A percentile compares a stretch with the other conserved stretches of the same genome.
These are phyloP conservation scores for Mimas tiliae DNA, from an alignment of 2,888 invertebrate species.

Conservation along the genomic window DNA sequence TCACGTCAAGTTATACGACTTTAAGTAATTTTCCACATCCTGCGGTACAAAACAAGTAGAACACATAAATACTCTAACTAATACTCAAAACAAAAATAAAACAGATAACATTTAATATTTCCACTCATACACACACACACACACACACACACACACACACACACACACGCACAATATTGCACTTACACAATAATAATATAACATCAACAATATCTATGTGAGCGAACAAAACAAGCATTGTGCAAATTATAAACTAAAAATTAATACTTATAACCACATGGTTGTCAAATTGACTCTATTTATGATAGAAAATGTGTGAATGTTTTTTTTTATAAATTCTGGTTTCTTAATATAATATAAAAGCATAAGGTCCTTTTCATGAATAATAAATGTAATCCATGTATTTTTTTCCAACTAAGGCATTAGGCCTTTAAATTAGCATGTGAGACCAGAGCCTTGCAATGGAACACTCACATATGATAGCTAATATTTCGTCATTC, in stretches of 20 bases:
- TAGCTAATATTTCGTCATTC: too few species aligned
- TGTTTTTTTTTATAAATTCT: too few species aligned
- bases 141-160: constrained; percentile 6
- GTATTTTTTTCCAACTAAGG: too few species aligned
- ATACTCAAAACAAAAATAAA: constrained; percentile 10
- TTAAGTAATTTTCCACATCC: constrained; percentile 1
- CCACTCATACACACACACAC: background rate
- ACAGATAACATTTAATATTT: background rate
- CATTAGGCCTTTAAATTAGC: too few species aligned
- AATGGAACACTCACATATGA: too few species aligned
- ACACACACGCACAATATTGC: constrained; percentile 19
- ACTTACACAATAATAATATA: constrained; percentile 19
- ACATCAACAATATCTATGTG: constrained; percentile 5
- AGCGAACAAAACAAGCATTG: constrained; percentile 11
- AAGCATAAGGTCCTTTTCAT: too few species aligned
- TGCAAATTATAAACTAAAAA: constrained; percentile 15
- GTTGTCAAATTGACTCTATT: background rate
- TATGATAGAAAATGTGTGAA: too few species aligned
- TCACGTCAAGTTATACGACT: background rate
- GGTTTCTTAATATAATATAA: too few species aligned
- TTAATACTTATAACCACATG: background rate
- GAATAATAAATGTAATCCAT: too few species aligned
- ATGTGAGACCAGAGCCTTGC: too few species aligned
- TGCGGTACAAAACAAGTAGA: background rate
- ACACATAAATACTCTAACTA: constrained; percentile 5